These are phyloP conservation scores for Ctenomys sociabilis DNA, from an alignment of 2,113 vertebrate species.

Conservation along the genomic window DNA sequence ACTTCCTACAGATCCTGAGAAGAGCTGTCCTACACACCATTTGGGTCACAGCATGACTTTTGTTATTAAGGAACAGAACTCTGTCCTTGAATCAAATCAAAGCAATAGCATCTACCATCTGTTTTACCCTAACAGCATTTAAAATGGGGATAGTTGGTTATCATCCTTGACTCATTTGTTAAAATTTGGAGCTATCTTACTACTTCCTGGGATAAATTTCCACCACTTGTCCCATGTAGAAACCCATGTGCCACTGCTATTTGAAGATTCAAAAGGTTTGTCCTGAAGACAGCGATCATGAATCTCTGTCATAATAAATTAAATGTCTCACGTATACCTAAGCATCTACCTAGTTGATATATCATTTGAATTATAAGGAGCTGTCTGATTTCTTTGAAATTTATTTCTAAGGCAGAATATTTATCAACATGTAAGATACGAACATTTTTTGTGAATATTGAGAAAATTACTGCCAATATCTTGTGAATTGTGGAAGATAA, in stretches of 20 bases:
- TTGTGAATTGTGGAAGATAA: background rate
- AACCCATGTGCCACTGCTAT: background rate
- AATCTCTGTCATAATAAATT: background rate
- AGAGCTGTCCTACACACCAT: background rate
- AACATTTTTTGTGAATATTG: background rate
- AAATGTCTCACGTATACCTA: background rate
- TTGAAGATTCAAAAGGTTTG: background rate
- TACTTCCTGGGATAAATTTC: background rate
- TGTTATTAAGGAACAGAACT: background rate
- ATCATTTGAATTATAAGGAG: background rate
- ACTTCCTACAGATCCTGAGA: background rate
- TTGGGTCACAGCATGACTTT: conserved; percentile 18
- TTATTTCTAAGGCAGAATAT: background rate
- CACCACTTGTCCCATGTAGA: background rate
- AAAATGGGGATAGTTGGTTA: background rate
- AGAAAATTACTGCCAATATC: background rate
- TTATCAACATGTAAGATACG: background rate
- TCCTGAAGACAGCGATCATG: background rate
- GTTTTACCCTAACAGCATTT: background rate
- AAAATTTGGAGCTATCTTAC: conserved; percentile 23
- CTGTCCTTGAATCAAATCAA: background rate
- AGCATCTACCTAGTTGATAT: background rate
- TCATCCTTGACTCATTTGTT: background rate
- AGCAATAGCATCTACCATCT: background rate
- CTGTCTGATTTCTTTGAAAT: background rate